Conservation (phyloP, 92 coral and sea anemone species). For the Ricordea florida region DNA sequence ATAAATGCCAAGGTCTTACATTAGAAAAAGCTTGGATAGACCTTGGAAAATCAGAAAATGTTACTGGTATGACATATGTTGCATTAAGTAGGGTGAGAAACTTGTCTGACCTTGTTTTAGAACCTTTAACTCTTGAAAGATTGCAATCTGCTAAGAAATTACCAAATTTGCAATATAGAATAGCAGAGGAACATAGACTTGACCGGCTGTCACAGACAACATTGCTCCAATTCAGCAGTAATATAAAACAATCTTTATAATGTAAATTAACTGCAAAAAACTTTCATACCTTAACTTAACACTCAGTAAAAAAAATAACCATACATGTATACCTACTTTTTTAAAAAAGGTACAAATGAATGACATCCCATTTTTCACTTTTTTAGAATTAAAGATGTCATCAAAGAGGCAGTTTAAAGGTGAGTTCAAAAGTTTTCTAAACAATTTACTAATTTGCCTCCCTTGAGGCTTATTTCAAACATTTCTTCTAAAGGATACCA, state of each 20-base stretch:
- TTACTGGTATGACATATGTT: constrained; percentile 56
- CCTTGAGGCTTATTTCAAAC: neutral
- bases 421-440: neutral
- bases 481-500: neutral
- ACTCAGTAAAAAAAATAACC: neutral
- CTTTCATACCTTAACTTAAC: neutral
- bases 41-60: constrained; percentile 41
- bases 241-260: neutral
- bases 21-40: constrained; percentile 55
- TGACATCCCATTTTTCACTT: neutral
- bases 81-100: constrained; percentile 42
- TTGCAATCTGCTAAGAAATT: constrained; percentile 24
- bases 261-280: neutral
- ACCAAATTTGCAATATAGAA: constrained; percentile 16
- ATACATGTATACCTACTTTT: too few species aligned
- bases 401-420: neutral
- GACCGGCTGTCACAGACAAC: constrained; percentile 27
- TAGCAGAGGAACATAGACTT: constrained; percentile 30
- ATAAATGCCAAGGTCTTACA: constrained; percentile 55
- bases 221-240: neutral
- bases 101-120: constrained; percentile 28
- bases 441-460: neutral
- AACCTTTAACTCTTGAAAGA: constrained; percentile 22
- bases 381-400: neutral
- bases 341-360: too few species aligned